These are phyloP conservation scores for Plebejus argus DNA, from an alignment of 2,888 invertebrate genomes.

Conservation along the genomic window DNA sequence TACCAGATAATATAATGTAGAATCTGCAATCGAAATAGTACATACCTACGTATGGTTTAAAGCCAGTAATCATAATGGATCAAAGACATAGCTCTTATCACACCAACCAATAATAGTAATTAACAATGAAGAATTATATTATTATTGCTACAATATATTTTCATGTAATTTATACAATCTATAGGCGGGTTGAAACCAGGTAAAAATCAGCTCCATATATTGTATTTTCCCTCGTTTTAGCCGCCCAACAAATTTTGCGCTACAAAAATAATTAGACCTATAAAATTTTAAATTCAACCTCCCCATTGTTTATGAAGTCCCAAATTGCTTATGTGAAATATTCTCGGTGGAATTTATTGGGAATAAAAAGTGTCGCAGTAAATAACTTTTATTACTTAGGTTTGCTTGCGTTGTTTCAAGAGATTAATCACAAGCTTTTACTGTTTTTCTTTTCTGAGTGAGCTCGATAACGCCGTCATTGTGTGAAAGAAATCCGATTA, in stretches of 20 bases:
- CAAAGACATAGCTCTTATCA: too few relatives aligned
- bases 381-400: constrained; percentile 23
- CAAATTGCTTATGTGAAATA: constrained; percentile 19
- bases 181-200: neutral
- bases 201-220: neutral
- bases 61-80: neutral
- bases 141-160: too few relatives aligned
- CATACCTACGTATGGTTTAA: neutral
- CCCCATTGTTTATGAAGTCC: constrained; percentile 20
- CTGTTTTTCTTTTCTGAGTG: constrained; percentile 28
- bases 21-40: neutral
- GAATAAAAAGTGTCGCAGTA: constrained; percentile 15
- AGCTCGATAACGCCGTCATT: constrained; percentile 23
- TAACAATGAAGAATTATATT: too few relatives aligned
- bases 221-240: neutral
- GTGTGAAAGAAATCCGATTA: constrained; percentile 7
- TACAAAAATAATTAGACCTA: constrained; percentile 9
- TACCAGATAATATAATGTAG: neutral
- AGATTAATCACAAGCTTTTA: constrained; percentile 21
- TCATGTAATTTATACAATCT: neutral
- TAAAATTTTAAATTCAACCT: constrained; percentile 17
- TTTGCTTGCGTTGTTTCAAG: constrained; percentile 15
- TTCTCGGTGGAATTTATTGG: constrained; percentile 15
- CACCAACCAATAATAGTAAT: too few relatives aligned
- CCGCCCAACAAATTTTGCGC: neutral